phyloP scores from a whole-genome alignment of 2,888 invertebrate genomes.

The Eristalinus aeneus region DNA sequence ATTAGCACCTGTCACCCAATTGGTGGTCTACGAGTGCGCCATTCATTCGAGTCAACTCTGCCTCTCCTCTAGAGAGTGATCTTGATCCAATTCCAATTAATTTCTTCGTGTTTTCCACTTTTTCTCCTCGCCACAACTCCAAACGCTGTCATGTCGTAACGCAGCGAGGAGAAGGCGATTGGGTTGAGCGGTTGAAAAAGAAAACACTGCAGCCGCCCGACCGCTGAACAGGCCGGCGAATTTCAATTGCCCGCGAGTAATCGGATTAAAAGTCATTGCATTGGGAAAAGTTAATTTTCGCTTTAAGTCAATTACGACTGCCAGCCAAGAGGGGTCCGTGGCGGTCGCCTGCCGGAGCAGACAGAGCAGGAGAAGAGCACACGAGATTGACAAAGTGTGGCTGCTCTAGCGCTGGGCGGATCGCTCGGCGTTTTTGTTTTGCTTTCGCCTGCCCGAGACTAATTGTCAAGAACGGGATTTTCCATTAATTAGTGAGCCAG shows the following conservation, averaged over 20 bases:
- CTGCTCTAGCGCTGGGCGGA: conserved; percentile 13
- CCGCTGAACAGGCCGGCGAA: conserved; percentile 23
- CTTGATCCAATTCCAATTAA: conserved; percentile 68
- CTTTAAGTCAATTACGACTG: conserved; percentile 61
- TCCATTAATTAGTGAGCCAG: conserved; percentile 39
- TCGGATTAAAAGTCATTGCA: conserved; percentile 67
- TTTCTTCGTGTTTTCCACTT: conserved; percentile 43
- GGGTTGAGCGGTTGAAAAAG: neutral
- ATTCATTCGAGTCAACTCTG: neutral
- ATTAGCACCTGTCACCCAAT: conserved; percentile 51
- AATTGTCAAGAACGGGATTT: conserved; percentile 51
- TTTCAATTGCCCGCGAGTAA: conserved; percentile 69
- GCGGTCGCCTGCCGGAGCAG: neutral
- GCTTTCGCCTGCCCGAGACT: conserved; percentile 8
- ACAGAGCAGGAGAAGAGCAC: neutral
- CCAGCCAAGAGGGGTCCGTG: neutral
- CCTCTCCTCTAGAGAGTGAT: conserved; percentile 13
- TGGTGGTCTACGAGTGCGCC: neutral
- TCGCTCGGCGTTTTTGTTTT: neutral
- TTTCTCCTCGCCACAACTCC: neutral
- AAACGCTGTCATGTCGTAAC: neutral
- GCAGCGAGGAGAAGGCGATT: neutral
- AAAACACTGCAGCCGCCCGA: conserved; percentile 3
- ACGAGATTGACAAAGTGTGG: conserved; percentile 28
- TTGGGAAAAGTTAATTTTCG: conserved; percentile 67